Base-by-base conservation (phyloP, 2,888 invertebrate genomes). In the Agrochola litura region DNA sequence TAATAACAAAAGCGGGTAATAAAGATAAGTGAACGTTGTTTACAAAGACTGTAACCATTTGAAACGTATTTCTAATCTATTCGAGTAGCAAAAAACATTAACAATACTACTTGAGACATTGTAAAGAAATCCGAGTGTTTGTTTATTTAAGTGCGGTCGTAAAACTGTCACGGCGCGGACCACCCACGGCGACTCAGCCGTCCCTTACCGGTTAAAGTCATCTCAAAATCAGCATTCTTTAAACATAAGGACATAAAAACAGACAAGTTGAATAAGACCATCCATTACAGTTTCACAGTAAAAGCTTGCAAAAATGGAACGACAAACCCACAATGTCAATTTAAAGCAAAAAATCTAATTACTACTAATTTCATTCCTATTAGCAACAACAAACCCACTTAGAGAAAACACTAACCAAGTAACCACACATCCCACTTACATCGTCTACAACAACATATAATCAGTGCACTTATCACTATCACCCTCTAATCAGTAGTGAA, bases 381-480 rank as follows among this genome's bases (percentile, higher is more conserved):
- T 58, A 77, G 3, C 19, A 54, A n/a, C 37, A 71, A 52, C 46
- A 49, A 66, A 30, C 60, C 19, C 2, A 22, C 10, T 79, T 46
- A 60, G 46, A 78, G 65, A 67, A 79, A 67, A 14, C 37, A 54
- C 19, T 54, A 41, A 72, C 22, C 25, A 30, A 6, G 54, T 56
- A 70, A 63, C 61, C 63, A 70, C 79, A 78, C n/a, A 71, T 30
- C 70, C 41, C 25, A 70, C 30, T 56, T n/a, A 70, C 46, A 54
- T n/a, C 46, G n/a, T 6, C 41, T n/a, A 43, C 30, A 63, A 41
- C 49, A 71, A 10, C 52, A 37, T 67, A 77, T 85, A 80, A 81
- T 79, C 67, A 77, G 79, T 67, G 67, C 69, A 73, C 68, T 77
- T 65, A 75, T 77, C 77, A 78, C 56, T 49, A 78, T 64, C 63